Evolutionary conservation across 2,888 invertebrate species (phyloP), one percentile per base, ranked within the genome.

Genomic region (Noctua janthina): DNA sequence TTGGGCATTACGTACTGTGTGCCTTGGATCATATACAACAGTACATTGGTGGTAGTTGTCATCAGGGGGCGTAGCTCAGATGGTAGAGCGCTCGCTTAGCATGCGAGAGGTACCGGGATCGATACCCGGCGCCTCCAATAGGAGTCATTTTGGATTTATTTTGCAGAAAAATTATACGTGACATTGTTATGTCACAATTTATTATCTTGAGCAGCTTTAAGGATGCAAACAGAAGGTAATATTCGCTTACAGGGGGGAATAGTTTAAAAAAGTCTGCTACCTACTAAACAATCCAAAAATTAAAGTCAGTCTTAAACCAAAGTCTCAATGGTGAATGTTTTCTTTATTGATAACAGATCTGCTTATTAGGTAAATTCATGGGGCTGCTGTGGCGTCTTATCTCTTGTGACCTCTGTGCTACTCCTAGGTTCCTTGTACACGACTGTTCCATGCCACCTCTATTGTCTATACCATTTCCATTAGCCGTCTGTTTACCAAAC

Each of bases 71-170:
- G 88, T 78, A 87, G 85, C 87, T 95, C 95, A 94, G 94, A 94
- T 95, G 95, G 94, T 94, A 94, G 94, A 95, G 94, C 95, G 95
- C 95, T 95, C 95, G 95, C 95, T 95, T 95, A 95, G 95, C 95
- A 95, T 95, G 95, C 90, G 96, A 96, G 96, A 96, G 96, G 96
- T 96, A 96, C 96, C 95, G 96, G 96, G 96, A 96, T 96, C 96
- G 96, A 96, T 96, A 96, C 96, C 96, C 96, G 95, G 96, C 96
- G 95, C 96, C 96, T 96, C 95, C 96, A 96, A 92, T 23, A 0
- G 0, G 11, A 59, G 17, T 79, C 8, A 51, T 78, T 78, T 78
- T 68, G 49, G 0, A 66, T 29, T 59, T 59, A 11, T 29, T 49
- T 68, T 39, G 8, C n/a, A 6, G 17, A 35, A 62, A 29, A 54